Percentiles rank a stretch among this genome's conserved stretches.
Evolutionary conservation across 2,888 invertebrate species (phyloP).

Genomic region (Leptinotarsa juncta): DNA sequence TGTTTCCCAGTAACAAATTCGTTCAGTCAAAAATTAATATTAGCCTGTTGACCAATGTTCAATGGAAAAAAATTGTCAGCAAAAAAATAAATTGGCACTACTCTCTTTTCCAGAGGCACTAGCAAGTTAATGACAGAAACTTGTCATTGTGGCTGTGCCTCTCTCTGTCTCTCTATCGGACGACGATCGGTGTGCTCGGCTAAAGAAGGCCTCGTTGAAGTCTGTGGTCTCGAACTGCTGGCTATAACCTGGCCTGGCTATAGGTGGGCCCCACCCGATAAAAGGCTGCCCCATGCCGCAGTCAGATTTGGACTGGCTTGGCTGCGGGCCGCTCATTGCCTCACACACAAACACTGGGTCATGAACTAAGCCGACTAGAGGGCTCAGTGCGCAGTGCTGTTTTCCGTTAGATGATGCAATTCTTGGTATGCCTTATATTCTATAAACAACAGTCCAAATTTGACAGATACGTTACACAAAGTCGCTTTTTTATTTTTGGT

Average conservation of each 20-base stretch:
- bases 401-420: constrained; percentile 16
- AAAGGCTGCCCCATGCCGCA: constrained; percentile 48
- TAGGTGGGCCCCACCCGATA: constrained; percentile 47
- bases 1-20: constrained; percentile 26
- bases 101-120: constrained; percentile 67
- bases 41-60: constrained; percentile 61
- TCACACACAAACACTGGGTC: constrained; percentile 28
- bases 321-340: constrained; percentile 27
- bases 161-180: constrained; percentile 50
- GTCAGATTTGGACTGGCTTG: constrained; percentile 56
- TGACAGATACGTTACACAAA: neutral
- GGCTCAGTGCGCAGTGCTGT: constrained; percentile 32
- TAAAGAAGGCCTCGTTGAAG: constrained; percentile 58
- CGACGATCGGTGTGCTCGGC: constrained; percentile 47
- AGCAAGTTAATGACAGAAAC: constrained; percentile 62
- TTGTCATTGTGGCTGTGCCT: constrained; percentile 66
- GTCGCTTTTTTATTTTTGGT: neutral
- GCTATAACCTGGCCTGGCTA: constrained; percentile 53
- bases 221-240: constrained; percentile 57
- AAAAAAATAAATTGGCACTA: constrained; percentile 62
- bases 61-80: constrained; percentile 49
- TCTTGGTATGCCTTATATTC: constrained; percentile 38
- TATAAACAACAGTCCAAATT: constrained; percentile 36
- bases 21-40: constrained; percentile 46
- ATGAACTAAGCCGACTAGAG: constrained; percentile 26